Evolutionary conservation across 2,888 invertebrate genomes (phyloP).

Genomic region (Cryptocheilus praepositus): DNA sequence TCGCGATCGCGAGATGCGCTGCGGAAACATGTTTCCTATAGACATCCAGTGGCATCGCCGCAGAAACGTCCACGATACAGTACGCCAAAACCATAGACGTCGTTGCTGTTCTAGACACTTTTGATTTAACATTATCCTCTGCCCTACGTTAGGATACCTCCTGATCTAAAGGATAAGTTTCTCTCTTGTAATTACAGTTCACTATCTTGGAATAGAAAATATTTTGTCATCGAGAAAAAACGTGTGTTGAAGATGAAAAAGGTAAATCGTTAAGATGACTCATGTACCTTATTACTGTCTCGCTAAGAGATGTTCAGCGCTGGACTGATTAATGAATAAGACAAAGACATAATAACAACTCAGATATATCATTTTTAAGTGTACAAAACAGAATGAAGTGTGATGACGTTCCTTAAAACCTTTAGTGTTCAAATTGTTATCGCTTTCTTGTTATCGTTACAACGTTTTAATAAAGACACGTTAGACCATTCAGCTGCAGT

Average conservation of each 20-base stretch:
- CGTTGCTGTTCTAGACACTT: slow-evolving; percentile 35
- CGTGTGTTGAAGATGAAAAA: slow-evolving; percentile 16
- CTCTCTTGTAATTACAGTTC: slow-evolving; percentile 29
- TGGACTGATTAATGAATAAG: slow-evolving; percentile 53
- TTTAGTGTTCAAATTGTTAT: slow-evolving; percentile 69
- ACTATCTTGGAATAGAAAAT: slow-evolving; percentile 23
- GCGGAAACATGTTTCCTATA: slow-evolving; percentile 91
- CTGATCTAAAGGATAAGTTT: slow-evolving; percentile 27
- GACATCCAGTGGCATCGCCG: slow-evolving; percentile 81
- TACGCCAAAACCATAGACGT: slow-evolving; percentile 63
- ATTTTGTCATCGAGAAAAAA: slow-evolving; percentile 29
- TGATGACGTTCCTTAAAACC: slow-evolving; percentile 61
- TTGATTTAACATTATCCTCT: slow-evolving; percentile 18
- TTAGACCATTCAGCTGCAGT: slow-evolving; percentile 40
- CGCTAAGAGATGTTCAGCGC: slow-evolving; percentile 42
- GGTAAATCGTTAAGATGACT: slow-evolving; percentile 30
- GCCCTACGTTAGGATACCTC: slow-evolving; percentile 30
- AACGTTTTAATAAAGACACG: slow-evolving; percentile 65
- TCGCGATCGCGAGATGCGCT: slow-evolving; percentile 91
- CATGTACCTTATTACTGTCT: slow-evolving; percentile 44
- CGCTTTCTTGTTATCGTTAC: slow-evolving; percentile 68
- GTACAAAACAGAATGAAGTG: slow-evolving; percentile 51
- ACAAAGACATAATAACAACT: slow-evolving; percentile 37
- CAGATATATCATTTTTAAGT: slow-evolving; percentile 46
- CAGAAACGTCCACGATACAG: slow-evolving; percentile 73